Evolutionary conservation across 53 echinoderm and acorn worm species (phyloP).

Genomic region (Zoroaster sp.): DNA sequence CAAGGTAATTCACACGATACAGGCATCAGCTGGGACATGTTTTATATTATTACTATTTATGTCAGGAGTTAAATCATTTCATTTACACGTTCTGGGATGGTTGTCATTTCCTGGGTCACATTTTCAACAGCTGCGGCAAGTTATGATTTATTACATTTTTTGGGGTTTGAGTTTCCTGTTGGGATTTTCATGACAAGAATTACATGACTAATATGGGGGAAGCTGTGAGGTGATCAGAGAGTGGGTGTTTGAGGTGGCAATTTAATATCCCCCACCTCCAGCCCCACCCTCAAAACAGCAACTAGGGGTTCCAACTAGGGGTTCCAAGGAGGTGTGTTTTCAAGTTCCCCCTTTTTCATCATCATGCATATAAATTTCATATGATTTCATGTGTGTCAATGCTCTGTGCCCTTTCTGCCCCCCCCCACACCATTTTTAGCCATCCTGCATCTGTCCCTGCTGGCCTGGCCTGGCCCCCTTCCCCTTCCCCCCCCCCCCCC

Average conservation of each 20-base stretch:
- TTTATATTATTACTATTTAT: constrained; percentile 24
- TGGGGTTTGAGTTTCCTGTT: not conserved
- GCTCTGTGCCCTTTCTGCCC: no score
- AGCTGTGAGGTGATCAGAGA: not conserved
- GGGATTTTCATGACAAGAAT: not conserved
- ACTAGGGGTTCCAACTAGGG: no score
- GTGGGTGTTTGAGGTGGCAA: not conserved
- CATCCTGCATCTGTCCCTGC: no score
- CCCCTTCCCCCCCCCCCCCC: no score
- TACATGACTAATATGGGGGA: not conserved
- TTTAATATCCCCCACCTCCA: not conserved
- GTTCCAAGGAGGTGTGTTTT: no score
- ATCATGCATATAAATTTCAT: no score
- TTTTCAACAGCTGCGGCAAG: constrained; percentile 19
- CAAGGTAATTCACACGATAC: constrained; percentile 1
- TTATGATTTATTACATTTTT: constrained; percentile 16
- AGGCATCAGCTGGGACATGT: not conserved
- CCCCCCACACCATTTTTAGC: no score
- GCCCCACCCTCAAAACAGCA: no score
- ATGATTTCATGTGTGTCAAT: no score
- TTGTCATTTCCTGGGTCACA: not conserved
- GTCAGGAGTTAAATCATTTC: constrained; percentile 46
- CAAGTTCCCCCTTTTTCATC: no score
- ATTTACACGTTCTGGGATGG: constrained; percentile 18
- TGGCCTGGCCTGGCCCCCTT: no score